Base-by-base conservation (phyloP, 2,113 vertebrate species). In the Dasypus novemcinctus region DNA sequence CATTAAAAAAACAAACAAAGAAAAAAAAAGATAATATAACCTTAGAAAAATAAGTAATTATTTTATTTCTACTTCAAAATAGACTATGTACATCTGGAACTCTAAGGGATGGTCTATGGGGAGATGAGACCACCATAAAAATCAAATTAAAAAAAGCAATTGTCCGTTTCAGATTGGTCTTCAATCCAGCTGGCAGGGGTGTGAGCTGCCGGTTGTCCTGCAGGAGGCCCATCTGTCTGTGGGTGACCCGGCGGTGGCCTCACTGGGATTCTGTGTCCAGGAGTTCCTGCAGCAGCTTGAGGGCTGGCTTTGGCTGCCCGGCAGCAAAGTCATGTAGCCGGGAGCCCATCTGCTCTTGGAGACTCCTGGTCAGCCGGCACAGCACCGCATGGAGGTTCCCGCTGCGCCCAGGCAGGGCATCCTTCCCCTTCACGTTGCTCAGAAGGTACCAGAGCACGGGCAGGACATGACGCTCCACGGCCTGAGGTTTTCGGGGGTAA, bases 391-490 rank as follows among this genome's bases (percentile, higher is more conserved):
- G 95, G 33, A 96, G 10, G 0, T 90, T 97, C 33, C 96, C 66
- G 0, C 94, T 57, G 2, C 38, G 90, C 23, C 97, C 92, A 0
- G 96, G 96, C 41, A 96, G 95, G 31, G 74, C 54, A 0, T 94
- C 86, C 0, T 66, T 98, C 33, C 97, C 96, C 0, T 9, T 85
- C 95, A 96, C 97, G 80, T 90, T 98, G 93, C 63, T 97, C 91
- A 99, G 90, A 81, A 98, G 97, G 84, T 97, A 97, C 98, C 98
- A 98, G 85, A 99, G 98, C 10, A 93, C 59, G 0, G 98, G 98
- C 49, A 98, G 97, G 64, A 94, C 59, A 0, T 97, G 97, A 69
- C 36, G 76, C 71, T 98, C 97, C 71, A 98, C 94, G 0, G 90
- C 86, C 83, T 97, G 90, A 59, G 98, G 97, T 80, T 98, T 98